These are phyloP conservation scores for Cryptoleucopteryx plumbea DNA, from an alignment of 2,113 vertebrate species.

Conservation along the genomic window DNA sequence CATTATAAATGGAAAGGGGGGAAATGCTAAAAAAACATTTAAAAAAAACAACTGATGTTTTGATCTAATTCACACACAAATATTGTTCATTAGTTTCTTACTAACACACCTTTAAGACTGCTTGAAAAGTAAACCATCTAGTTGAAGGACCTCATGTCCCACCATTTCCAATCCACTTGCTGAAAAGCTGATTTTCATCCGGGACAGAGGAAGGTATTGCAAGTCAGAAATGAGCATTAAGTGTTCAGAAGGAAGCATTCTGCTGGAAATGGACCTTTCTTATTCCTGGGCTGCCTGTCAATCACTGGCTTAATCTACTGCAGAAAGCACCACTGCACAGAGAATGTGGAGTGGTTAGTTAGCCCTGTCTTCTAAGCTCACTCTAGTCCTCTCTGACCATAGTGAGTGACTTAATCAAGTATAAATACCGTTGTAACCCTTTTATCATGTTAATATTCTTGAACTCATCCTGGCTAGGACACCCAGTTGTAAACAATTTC, in stretches of 20 bases:
- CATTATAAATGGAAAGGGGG: background rate
- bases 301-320: conserved; percentile 47
- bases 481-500: background rate
- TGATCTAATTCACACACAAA: background rate
- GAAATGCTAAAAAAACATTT: background rate
- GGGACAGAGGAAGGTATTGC: background rate
- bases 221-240: conserved; percentile 26
- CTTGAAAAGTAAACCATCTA: background rate
- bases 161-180: background rate
- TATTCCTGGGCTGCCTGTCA: conserved; percentile 35
- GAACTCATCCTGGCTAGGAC: background rate
- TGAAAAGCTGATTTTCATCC: conserved; percentile 21
- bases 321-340: conserved; percentile 32
- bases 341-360: background rate
- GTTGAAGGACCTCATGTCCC: background rate
- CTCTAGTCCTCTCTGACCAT: background rate
- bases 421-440: background rate
- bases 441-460: background rate
- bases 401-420: background rate
- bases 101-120: background rate
- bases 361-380: background rate
- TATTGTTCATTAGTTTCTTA: background rate
- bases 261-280: background rate
- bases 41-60: background rate
- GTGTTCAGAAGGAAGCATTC: background rate